phyloP scores from a whole-genome alignment of 2,797 vertebrate species.

The Okamejei kenojei region DNA sequence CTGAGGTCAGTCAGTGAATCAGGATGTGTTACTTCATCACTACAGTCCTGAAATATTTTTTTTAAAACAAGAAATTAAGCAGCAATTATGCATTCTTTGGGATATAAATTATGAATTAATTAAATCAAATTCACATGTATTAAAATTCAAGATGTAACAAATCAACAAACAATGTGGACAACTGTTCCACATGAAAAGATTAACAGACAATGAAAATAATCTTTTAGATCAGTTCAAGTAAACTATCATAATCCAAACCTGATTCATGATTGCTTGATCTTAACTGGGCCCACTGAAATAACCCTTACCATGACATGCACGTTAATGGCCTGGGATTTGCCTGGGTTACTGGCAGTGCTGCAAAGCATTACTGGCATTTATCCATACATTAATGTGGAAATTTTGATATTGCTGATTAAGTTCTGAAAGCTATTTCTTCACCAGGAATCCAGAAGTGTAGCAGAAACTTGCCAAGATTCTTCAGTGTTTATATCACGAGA shows the following conservation, averaged over 20 bases:
- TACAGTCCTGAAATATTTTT: conserved; percentile 57
- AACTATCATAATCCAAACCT: not conserved
- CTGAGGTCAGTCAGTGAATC: conserved; percentile 61
- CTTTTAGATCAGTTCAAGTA: not conserved
- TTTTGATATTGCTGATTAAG: no score
- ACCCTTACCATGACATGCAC: not conserved
- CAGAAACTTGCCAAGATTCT: no score
- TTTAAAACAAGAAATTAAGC: conserved; percentile 37
- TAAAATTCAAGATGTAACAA: not conserved
- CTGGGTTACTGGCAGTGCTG: no score
- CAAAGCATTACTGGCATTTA: no score
- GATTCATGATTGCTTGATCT: not conserved
- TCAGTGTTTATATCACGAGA: no score
- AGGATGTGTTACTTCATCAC: conserved; percentile 52
- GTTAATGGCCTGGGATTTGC: no score
- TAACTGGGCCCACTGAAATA: not conserved
- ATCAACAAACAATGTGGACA: conserved; percentile 16
- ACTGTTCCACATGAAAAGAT: not conserved
- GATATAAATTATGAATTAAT: not conserved
- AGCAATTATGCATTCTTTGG: not conserved
- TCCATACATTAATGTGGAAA: no score
- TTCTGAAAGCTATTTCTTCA: no score
- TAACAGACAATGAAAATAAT: not conserved
- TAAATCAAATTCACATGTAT: not conserved
- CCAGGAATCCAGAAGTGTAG: no score